Evolutionary conservation across 2,888 invertebrate species (phyloP), one percentile per base, ranked within the genome.

Genomic region (Pristionchus arcanus): DNA sequence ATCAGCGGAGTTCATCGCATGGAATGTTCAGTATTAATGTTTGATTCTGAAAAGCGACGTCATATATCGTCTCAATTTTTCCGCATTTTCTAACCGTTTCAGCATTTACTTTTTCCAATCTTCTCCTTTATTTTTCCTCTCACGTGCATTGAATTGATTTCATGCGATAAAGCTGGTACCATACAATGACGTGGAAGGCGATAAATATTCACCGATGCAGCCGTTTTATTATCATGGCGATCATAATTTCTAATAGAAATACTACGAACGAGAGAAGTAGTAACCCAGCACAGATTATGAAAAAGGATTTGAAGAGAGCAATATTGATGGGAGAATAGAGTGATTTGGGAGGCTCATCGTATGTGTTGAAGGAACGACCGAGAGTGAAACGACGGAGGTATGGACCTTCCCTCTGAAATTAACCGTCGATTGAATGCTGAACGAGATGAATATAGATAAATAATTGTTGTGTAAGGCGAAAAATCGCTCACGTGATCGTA

Each of bases 311-410:
- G 42, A 77, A 77, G 42, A 77, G 77, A 49, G 77, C 37, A 34
- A 77, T 37, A 25, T 77, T 77, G 7, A 77, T 77, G 77, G 77
- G 77, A 37, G 77, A 42, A 21, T 28, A 77, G 37, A 42, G 7
- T n/a, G 77, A 37, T 37, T 77, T 77, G 21, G 77, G 77, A 37
- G 77, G 21, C 15, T 42, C 21, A 9, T 15, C 42, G 42, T 37
- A 37, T 13, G 37, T n/a, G 25, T 42, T 19, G 77, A 77, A 77
- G 42, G 77, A 77, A 77, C 77, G 77, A 13, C 77, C 77, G 25
- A 77, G 77, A 19, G 77, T 77, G 77, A 77, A 77, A 7, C 77
- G 77, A 77, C 77, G 77, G 21, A 77, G 77, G 25, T 25, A 42
- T 11, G 42, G 37, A 42, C 77, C 77, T 42, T 77, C 77, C 42